Conservation (phyloP, 2,888 invertebrate species). For the Protophormia terraenovae region DNA sequence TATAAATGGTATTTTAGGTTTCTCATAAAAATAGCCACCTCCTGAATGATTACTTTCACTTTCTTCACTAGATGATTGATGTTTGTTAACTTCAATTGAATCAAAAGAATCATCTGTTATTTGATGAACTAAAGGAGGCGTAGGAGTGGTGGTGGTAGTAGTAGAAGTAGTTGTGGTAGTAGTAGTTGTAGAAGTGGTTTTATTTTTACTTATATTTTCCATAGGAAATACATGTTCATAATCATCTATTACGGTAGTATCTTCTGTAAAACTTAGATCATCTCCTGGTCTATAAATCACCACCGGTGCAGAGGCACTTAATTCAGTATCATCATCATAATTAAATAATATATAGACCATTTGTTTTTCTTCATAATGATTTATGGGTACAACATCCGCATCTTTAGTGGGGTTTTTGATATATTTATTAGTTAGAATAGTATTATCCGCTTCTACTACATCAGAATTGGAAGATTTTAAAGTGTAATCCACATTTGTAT, state of each 20-base stretch:
- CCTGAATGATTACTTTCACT: not conserved
- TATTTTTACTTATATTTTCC: not conserved
- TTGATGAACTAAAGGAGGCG: no score
- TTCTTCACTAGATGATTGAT: not conserved
- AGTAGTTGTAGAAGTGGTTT: not conserved
- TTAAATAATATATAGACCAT: constrained; percentile 38
- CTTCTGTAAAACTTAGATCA: constrained; percentile 49
- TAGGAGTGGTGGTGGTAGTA: no score
- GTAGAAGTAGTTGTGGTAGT: not conserved
- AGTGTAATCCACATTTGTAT: no score
- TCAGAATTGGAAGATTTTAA: not conserved
- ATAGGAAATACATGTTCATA: constrained; percentile 6
- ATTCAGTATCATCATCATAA: constrained; percentile 2
- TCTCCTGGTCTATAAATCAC: constrained; percentile 68
- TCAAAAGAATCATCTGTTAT: not conserved
- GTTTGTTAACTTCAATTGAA: not conserved
- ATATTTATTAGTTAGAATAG: not conserved
- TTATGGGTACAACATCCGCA: constrained; percentile 11
- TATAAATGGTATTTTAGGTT: constrained; percentile 51
- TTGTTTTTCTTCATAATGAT: not conserved
- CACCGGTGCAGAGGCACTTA: constrained; percentile 53
- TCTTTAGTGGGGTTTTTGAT: not conserved
- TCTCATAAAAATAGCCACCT: constrained; percentile 54
- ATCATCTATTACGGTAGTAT: constrained; percentile 47
- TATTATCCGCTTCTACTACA: not conserved